Evolutionary conservation across 2,888 invertebrate genomes (phyloP), one percentile per base, ranked within the genome.

Genomic region (Aspidiotus destructor): DNA sequence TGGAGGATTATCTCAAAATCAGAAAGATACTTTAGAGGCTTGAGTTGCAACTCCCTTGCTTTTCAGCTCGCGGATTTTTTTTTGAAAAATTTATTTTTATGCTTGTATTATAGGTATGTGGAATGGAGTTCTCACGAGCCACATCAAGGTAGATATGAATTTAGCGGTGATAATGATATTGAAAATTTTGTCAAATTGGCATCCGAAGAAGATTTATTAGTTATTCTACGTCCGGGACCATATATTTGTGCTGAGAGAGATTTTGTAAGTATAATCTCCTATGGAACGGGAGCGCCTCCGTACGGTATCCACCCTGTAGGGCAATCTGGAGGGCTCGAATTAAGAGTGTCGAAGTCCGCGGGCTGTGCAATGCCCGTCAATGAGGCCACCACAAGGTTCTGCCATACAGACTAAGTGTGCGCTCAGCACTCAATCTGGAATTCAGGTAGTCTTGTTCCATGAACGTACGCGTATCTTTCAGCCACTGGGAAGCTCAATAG

Each of bases 241-340:
- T 96, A 92, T 74, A 93, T 95, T 73, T 92, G 92, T 77, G 92
- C 89, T 13, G 95, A 96, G 80, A 85, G 92, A 78, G 94, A 95
- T 73, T 81, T 84, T 78, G 82, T 82, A 74, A 76, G 75, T 72
- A 55, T 7, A 28, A 28, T 28, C n/a, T 17, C 2, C 44, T 62
- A 17, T 28, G 28, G 1, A 16, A 15, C 17, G 9, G 15, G 9
- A 15, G 9, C 15, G 15, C 15, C 15, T 9, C 57, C 15, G 10
- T 9, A 13, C 15, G 9, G 9, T 60, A 28, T 60, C 41, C 16
- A 60, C 15, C 40, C 8, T 28, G 10, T 11, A 11, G 9, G 10
- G 10, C 13, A 8, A 7, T 42, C 44, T 10, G 41, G n/a, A 2
- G 55, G n/a, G n/a, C n/a, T n/a, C n/a, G n/a, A n/a, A n/a, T n/a